A percentile compares a stretch with the other conserved stretches of the same genome.
Evolutionary conservation across 2,113 vertebrate species (phyloP).

Genomic region (Sebastes schlegelii): DNA sequence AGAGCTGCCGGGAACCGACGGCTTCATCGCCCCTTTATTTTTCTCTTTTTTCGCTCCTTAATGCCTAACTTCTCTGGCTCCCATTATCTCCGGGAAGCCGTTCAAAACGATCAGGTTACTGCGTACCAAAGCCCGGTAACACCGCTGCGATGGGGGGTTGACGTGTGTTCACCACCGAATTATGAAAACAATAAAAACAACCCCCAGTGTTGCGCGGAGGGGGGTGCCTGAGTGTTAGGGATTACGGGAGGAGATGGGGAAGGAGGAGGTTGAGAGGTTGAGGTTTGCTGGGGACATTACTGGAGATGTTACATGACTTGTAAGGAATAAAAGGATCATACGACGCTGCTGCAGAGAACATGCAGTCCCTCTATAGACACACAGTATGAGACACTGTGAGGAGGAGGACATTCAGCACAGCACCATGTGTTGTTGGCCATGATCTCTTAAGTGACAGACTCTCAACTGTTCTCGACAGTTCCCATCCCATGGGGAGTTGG

Average conservation of each 20-base stretch:
- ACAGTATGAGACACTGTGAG: background rate
- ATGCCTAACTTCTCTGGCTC: slow-evolving; percentile 66
- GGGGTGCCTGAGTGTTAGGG: background rate
- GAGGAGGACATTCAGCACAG: slow-evolving; percentile 19
- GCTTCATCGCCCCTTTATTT: slow-evolving; percentile 32
- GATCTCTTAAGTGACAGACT: background rate
- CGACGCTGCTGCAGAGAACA: slow-evolving; percentile 16
- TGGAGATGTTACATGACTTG: slow-evolving; percentile 21
- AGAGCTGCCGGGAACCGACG: slow-evolving; percentile 66
- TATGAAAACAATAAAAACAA: slow-evolving; percentile 56
- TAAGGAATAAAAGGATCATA: background rate
- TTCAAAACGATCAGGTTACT: slow-evolving; percentile 63
- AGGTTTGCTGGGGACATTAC: slow-evolving; percentile 38
- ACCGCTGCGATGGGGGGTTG: background rate
- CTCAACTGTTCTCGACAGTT: background rate
- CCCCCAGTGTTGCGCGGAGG: background rate
- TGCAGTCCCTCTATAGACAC: slow-evolving; percentile 7
- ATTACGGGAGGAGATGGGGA: slow-evolving; percentile 1
- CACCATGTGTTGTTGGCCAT: background rate
- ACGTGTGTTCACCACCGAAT: slow-evolving; percentile 13
- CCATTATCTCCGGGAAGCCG: slow-evolving; percentile 56
- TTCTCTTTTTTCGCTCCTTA: slow-evolving; percentile 7
- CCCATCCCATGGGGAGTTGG: background rate
- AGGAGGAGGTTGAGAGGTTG: background rate
- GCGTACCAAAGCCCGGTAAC: slow-evolving; percentile 32